phyloP scores from a whole-genome alignment of 2,888 invertebrate species.

The Drosophila koepferae region DNA sequence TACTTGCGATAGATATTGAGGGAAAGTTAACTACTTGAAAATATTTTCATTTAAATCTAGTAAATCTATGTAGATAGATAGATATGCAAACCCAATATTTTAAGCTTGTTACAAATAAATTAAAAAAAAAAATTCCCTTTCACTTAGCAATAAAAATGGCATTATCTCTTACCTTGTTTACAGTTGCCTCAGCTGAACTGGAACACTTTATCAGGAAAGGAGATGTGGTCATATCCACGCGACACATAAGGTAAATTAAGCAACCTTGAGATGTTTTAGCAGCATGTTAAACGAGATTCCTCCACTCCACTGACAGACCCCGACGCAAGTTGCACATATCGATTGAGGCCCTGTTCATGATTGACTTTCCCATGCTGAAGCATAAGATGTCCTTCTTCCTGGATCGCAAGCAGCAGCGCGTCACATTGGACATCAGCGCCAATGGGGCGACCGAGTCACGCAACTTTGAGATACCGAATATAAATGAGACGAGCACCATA shows the following conservation, averaged over 20 bases:
- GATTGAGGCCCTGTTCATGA: slow-evolving; percentile 85
- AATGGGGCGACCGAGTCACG: slow-evolving; percentile 83
- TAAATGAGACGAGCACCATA: slow-evolving; percentile 85
- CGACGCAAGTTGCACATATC: slow-evolving; percentile 85
- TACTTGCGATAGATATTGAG: too few relatives aligned
- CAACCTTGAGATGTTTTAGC: slow-evolving; percentile 32
- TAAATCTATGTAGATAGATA: too few relatives aligned
- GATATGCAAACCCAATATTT: neutral
- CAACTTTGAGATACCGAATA: slow-evolving; percentile 84
- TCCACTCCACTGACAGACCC: slow-evolving; percentile 67
- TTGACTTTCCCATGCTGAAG: slow-evolving; percentile 85
- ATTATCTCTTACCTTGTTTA: slow-evolving; percentile 14
- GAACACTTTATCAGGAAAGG: slow-evolving; percentile 85
- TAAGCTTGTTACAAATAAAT: neutral
- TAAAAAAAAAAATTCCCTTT: neutral
- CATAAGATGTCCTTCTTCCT: slow-evolving; percentile 85
- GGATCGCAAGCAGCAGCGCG: slow-evolving; percentile 84
- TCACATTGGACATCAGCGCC: slow-evolving; percentile 84
- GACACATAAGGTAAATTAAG: slow-evolving; percentile 84
- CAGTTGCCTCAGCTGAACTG: slow-evolving; percentile 84
- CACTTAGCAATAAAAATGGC: neutral
- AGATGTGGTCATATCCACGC: slow-evolving; percentile 85
- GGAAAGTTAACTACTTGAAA: too few relatives aligned
- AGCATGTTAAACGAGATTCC: slow-evolving; percentile 9
- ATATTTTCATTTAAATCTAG: too few relatives aligned